These are phyloP conservation scores for Periophthalmodon schlosseri DNA, from an alignment of 2,113 vertebrate genomes.

Conservation along the genomic window DNA sequence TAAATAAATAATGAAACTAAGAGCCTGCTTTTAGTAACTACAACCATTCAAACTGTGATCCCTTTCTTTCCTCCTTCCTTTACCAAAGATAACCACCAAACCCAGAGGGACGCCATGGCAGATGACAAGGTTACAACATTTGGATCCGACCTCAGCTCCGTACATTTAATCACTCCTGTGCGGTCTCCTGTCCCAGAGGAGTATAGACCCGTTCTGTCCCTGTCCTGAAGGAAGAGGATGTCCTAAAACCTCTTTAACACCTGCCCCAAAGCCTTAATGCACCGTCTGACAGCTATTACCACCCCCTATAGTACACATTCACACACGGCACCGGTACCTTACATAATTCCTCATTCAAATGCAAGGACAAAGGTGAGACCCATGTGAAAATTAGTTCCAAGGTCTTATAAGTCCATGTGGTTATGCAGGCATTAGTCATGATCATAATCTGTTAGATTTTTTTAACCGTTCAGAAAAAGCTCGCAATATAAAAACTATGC, in stretches of 20 bases:
- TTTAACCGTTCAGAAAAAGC: background rate
- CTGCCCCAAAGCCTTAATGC: slow-evolving; percentile 33
- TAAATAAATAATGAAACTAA: background rate
- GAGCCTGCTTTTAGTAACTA: background rate
- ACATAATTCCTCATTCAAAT: slow-evolving; percentile 13
- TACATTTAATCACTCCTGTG: slow-evolving; percentile 76
- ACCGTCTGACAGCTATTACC: slow-evolving; percentile 40
- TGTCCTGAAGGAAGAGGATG: slow-evolving; percentile 37
- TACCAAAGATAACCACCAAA: background rate
- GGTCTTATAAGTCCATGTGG: background rate
- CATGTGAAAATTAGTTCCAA: background rate
- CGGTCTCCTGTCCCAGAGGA: slow-evolving; percentile 38
- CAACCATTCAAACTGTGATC: background rate
- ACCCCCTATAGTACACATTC: slow-evolving; percentile 16
- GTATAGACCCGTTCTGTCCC: slow-evolving; percentile 32
- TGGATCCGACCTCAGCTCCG: slow-evolving; percentile 75
- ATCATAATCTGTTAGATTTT: background rate
- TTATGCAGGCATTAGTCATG: background rate
- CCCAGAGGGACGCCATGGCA: slow-evolving; percentile 62
- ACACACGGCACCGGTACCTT: slow-evolving; percentile 33
- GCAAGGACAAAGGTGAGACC: slow-evolving; percentile 8
- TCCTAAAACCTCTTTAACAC: slow-evolving; percentile 46
- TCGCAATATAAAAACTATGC: background rate
- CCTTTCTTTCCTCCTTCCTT: background rate
- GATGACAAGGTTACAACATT: slow-evolving; percentile 81